phyloP scores from a whole-genome alignment of 2,888 invertebrate species.

The Byasa hedistus region DNA sequence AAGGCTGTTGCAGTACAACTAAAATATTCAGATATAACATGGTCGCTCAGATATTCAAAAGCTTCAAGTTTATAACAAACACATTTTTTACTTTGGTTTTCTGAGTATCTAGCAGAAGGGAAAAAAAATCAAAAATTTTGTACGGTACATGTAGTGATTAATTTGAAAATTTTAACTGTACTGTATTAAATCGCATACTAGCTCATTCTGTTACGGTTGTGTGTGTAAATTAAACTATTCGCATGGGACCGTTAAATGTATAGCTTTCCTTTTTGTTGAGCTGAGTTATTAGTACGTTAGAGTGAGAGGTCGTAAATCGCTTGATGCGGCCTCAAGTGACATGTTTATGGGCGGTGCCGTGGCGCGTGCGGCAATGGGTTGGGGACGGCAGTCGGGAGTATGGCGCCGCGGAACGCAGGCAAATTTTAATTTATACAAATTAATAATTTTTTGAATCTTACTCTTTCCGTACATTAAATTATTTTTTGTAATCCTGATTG shows the following conservation, averaged over 20 bases:
- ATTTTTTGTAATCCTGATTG: no score
- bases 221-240: constrained; percentile 79
- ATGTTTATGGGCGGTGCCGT: constrained; percentile 79
- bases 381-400: constrained; percentile 73
- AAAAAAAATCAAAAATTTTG: neutral
- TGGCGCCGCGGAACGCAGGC: constrained; percentile 60
- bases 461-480: no score
- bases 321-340: constrained; percentile 70
- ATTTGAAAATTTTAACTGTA: constrained; percentile 51
- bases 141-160: constrained; percentile 28
- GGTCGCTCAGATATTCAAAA: neutral
- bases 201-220: constrained; percentile 70
- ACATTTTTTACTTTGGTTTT: neutral
- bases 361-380: constrained; percentile 57
- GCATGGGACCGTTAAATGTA: constrained; percentile 78
- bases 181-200: constrained; percentile 68
- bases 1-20: constrained; percentile 61
- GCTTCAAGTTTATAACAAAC: neutral
- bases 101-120: neutral
- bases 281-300: constrained; percentile 76
- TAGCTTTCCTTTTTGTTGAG: constrained; percentile 80
- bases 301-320: constrained; percentile 79
- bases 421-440: constrained; percentile 26
- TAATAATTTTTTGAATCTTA: no score
- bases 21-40: constrained; percentile 42